A percentile compares a stretch with the other conserved stretches of the same genome.
Evolutionary conservation across 2,888 invertebrate species (phyloP).

Genomic region (Eilema caniola): DNA sequence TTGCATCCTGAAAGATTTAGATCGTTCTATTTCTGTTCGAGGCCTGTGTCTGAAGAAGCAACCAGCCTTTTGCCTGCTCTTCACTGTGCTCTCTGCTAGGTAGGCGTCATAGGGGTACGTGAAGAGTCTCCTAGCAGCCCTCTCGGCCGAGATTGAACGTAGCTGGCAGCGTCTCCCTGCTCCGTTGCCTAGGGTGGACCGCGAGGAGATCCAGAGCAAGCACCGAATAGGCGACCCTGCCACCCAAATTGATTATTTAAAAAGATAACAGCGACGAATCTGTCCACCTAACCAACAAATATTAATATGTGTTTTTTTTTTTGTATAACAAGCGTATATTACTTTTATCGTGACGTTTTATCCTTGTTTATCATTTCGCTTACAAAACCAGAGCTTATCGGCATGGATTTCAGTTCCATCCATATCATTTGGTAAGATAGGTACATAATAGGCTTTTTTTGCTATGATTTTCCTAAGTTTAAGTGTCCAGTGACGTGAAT

Average conservation of each 20-base stretch:
- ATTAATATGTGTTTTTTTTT: too few species aligned
- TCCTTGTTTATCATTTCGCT: constrained; percentile 8
- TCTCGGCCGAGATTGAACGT: too few species aligned
- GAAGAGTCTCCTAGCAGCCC: too few species aligned
- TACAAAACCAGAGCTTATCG: constrained; percentile 10
- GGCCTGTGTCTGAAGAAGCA: too few species aligned
- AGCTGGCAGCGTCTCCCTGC: too few species aligned
- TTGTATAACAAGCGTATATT: not conserved
- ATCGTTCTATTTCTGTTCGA: too few species aligned
- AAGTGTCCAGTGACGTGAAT: not conserved
- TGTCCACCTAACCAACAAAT: not conserved
- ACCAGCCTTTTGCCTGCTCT: too few species aligned
- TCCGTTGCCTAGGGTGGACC: too few species aligned
- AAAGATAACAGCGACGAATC: not conserved
- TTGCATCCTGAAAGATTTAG: too few species aligned
- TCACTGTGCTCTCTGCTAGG: too few species aligned
- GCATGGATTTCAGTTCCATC: constrained; percentile 5
- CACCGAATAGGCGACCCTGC: not conserved
- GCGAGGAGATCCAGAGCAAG: too few species aligned
- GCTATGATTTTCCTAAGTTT: not conserved
- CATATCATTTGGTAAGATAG: not conserved
- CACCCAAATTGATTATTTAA: not conserved
- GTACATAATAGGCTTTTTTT: not conserved
- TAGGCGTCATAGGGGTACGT: too few species aligned
- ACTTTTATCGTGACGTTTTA: constrained; percentile 10